Base-by-base conservation (phyloP, 2,797 vertebrate genomes). In the Muscicapa comitata region DNA sequence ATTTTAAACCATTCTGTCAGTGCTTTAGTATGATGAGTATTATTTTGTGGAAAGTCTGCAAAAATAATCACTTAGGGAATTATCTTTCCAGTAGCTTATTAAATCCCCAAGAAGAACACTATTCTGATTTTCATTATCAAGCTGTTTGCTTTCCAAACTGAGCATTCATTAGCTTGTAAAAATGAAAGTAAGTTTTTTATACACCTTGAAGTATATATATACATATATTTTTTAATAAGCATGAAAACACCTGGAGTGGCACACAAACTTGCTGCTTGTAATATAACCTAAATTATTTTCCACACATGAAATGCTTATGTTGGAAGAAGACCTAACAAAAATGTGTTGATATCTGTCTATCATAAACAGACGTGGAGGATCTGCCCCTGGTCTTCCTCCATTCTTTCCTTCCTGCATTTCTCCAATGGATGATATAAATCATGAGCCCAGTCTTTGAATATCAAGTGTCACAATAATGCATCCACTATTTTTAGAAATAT, bases 271-370 rank as follows among this genome's bases (percentile, higher is more conserved):
- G 18, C 13, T 92, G 53, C 88, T 42, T 74, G 5, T 85, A 82
- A 48, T 29, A 54, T 12, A 85, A 48, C 40, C 65, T 59, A 63
- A 73, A 76, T 9, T 68, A 61, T 94, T 88, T 94, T 21, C 38
- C 86, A 76, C 53, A 48, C 23, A 45, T 66, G 45, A 79, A 51
- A 53, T 57, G 14, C 11, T 48, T 91, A 26, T 28, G 26, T 73
- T 84, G 67, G 59, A 94, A 90, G 31, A 90, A 82, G 45, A 93
- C 82, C 67, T 35, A 83, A 84, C 23, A 90, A 74, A 92, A 57
- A 81, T 67, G 38, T 65, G 37, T 40, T 94, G 66, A 90, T 88
- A 80, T 48, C 14, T 67, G 38, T 54, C 68, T 84, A 78, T 81
- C 8, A 1, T 58, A 90, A 75, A 63, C 50, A 90, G 43, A 42